Base-by-base conservation (phyloP, 2,113 vertebrate genomes). In the Nerophis ophidion region DNA sequence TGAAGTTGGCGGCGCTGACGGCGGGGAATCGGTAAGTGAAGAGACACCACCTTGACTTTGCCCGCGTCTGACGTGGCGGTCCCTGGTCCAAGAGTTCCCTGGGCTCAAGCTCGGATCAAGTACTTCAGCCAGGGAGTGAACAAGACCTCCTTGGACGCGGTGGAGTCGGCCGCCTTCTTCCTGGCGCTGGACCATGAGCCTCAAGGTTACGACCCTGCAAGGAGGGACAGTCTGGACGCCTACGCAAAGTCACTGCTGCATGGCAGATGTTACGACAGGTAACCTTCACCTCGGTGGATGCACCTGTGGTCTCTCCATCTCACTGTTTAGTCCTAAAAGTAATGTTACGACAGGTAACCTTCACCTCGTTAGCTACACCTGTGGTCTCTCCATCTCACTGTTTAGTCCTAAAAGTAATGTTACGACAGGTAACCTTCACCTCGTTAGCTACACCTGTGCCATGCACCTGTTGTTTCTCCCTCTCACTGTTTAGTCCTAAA, bases 231-330 rank as follows among this genome's bases (percentile, higher is more conserved):
- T 12, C 84, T 98, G 34, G 92, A 93, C 56, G 50, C 80, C 15
- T 98, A 95, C 0, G 93, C 93, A 80, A 98, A 98, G 60, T 93
- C 95, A 15, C 84, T 98, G 57, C 90, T 97, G 59, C 95, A 97
- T 0, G 96, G 96, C 15, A 92, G 85, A 64, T 98, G 95, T 80
- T 92, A 91, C 4, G 92, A 97, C 90, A 92, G 95, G 95, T 97
- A 66, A 44, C 40, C 4, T 44, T 11, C 40, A 42, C 40, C 3
- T 42, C 40, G 10, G 10, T 42, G 11, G 40, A 1, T 42, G 11
- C 8, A 42, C 8, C 10, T 8, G 8, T 9, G 8, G 26, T 26
- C 26, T 26, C 26, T 26, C 26, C 26, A 26, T 2, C 26, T 26
- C 26, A 26, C 26, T 26, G 4, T 26, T 26, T 3, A 26, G 2